Evolutionary conservation across 1,140 invertebrate genomes (phyloP).

Genomic region (Bombus breviceps): DNA sequence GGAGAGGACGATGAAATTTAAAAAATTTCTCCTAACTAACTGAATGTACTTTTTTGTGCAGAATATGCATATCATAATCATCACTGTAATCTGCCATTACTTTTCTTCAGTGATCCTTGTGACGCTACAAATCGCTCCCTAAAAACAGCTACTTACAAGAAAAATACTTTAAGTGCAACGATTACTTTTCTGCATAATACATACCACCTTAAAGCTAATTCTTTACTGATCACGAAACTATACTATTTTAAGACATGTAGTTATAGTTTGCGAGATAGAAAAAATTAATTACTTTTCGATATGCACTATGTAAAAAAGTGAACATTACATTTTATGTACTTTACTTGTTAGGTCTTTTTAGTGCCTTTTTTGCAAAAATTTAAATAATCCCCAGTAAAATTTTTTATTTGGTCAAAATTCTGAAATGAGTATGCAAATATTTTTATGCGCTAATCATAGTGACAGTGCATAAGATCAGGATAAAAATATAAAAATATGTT

Average conservation of each 20-base stretch:
- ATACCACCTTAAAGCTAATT: background rate
- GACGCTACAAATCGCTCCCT: background rate
- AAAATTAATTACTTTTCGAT: background rate
- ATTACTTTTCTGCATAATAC: slow-evolving; percentile 5
- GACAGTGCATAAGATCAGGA: background rate
- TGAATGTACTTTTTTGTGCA: slow-evolving; percentile 16
- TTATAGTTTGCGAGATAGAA: background rate
- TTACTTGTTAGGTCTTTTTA: background rate
- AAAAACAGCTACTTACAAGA: slow-evolving; percentile 13
- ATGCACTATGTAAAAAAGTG: background rate
- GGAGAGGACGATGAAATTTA: slow-evolving; percentile 14
- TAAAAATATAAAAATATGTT: background rate
- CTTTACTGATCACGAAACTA: background rate
- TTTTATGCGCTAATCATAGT: background rate
- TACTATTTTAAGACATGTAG: background rate
- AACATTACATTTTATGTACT: background rate
- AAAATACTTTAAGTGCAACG: background rate
- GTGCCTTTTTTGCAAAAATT: background rate
- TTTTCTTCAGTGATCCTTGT: slow-evolving; percentile 10
- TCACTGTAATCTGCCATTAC: slow-evolving; percentile 8
- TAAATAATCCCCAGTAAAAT: background rate
- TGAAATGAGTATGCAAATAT: background rate
- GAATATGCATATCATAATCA: slow-evolving; percentile 7
- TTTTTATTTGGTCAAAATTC: background rate
- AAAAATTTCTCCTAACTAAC: slow-evolving; percentile 24